Base-by-base conservation (phyloP, 2,888 invertebrate genomes). In the Sinhomidia bicolor region DNA sequence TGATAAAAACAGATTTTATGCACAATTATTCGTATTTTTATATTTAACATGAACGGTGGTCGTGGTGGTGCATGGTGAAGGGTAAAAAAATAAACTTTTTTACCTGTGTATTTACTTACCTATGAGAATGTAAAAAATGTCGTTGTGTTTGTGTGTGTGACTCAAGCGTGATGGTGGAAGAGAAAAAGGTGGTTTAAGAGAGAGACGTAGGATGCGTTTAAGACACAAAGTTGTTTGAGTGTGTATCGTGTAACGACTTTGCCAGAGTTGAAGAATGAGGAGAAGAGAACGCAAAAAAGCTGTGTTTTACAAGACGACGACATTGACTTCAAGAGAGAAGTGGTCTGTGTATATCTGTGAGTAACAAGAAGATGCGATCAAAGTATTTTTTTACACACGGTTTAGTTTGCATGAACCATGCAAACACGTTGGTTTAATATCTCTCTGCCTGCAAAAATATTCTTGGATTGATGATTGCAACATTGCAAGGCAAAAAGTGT, bases 1-100 rank as follows among this genome's bases (percentile, higher is more conserved):
- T 71, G 71, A 41, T 44, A 71, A 71, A 44, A 71, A 44, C 10
- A 17, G 29, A 1, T 41, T 71, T 71, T 71, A 71, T 71, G 71
- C 71, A 71, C 71, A 71, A 71, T 71, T 71, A 71, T 71, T 71
- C 71, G 14, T 23, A 71, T 41, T 71, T 71, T 71, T 71, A 71
- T 71, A 44, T 3, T n/a, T n/a, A 3, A 44, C 44, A 44, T 71
- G 71, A 71, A n/a, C 44, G 71, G 47, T 44, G 23, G 47, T 68
- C 36, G 47, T 47, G 44, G 71, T 71, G 68, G 68, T 41, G 68
- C 68, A 68, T 41, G 47, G 44, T 71, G 71, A 71, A 71, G 71
- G 71, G 47, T 71, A 71, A 47, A 71, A 71, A 41, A 71, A 12
- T 47, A 0, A 14, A n/a, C 62, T 32, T n/a, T 29, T 54, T 54